Percentiles rank a stretch among this genome's conserved stretches.
Evolutionary conservation across 2,797 vertebrate genomes (phyloP).

Genomic region (Brotula barbata): DNA sequence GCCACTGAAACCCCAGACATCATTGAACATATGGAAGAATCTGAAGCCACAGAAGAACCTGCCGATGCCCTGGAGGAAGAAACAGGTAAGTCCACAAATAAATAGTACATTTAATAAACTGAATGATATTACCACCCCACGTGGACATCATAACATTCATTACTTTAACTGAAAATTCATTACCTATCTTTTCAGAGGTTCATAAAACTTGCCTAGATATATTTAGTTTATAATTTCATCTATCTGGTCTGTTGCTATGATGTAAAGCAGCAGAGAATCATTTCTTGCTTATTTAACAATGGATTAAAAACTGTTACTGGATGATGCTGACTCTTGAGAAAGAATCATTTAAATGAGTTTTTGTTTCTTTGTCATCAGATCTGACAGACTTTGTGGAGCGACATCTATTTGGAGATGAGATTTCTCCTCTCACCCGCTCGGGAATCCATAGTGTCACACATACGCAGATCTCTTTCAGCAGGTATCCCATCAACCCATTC

Average conservation of each 20-base stretch:
- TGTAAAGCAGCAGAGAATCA: too few species aligned
- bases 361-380: slow-evolving; percentile 55
- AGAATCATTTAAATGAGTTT: neutral
- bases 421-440: slow-evolving; percentile 65
- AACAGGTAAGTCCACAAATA: slow-evolving; percentile 40
- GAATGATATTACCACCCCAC: too few species aligned
- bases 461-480: slow-evolving; percentile 51
- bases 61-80: slow-evolving; percentile 37
- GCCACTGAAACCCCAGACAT: slow-evolving; percentile 21
- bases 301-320: too few species aligned
- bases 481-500: slow-evolving; percentile 44
- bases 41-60: slow-evolving; percentile 11
- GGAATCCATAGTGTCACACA: slow-evolving; percentile 62
- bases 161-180: too few species aligned
- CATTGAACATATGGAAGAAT: slow-evolving; percentile 25
- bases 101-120: too few species aligned
- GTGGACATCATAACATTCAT: too few species aligned
- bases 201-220: too few species aligned
- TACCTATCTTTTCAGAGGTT: too few species aligned
- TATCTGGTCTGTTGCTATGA: too few species aligned
- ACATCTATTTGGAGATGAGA: slow-evolving; percentile 65
- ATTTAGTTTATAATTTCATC: too few species aligned
- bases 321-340: too few species aligned
- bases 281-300: too few species aligned
- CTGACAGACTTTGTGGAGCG: slow-evolving; percentile 77